Evolutionary conservation across 1,140 invertebrate genomes (phyloP), one percentile per base, ranked within the genome.

Genomic region (Musca vetustissima): DNA sequence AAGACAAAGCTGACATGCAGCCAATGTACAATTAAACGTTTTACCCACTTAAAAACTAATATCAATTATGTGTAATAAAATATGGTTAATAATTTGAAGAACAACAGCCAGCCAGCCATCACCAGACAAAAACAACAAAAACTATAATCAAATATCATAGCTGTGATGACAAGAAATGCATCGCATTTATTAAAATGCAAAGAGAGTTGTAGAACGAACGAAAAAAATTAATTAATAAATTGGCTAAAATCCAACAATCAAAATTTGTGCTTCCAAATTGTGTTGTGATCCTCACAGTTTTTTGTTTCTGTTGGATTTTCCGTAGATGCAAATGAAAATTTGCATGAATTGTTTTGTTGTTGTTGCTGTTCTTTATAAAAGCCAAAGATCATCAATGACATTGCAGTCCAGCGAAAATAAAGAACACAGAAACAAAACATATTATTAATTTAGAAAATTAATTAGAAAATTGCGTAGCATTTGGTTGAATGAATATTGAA

Each of bases 41-140:
- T 61, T 61, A 36, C 28, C 57, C 57, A 61, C 57, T 61, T 61
- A 61, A 61, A 61, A 61, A 36, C 57, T 36, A 61, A 61, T 61
- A 61, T 61, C 57, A 61, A 61, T 61, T 61, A 61, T 61, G 57
- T 61, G 57, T 61, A 61, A 61, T 61, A 61, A 61, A 61, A 61
- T 61, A 61, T 61, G 57, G 57, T 43, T 43, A 61, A 61, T 61
- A 61, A 61, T 61, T 61, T 32, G 32, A 61, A 43, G 57, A 61
- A 61, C 17, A 36, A 36, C 57, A 32, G 15, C 57, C 9, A 61
- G 36, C 36, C 36, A 43, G n/a, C 36, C 36, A 43, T 1, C 36
- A 43, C 6, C 36, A 43, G 36, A 28, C 28, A 28, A 28, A 3
- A 43, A 43, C 28, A 61, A 36, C 57, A 36, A 61, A 28, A 32